phyloP scores from a whole-genome alignment of 2,113 vertebrate genomes.

The Chloropsis hardwickii region DNA sequence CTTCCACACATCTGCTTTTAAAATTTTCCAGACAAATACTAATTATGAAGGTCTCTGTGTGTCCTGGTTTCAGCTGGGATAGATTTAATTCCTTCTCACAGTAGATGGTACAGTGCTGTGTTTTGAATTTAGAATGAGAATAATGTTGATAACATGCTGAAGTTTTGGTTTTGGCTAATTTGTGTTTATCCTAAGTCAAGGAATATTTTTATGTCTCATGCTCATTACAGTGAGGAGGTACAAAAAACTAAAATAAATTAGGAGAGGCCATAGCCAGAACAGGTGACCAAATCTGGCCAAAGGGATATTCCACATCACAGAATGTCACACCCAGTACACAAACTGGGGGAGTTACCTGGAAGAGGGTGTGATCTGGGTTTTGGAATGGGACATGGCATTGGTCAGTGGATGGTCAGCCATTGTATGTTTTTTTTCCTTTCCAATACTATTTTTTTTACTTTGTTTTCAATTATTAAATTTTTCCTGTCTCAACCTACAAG shows the following conservation, averaged over 20 bases:
- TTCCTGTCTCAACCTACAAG: neutral
- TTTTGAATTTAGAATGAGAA: neutral
- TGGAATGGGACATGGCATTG: accelerated
- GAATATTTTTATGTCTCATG: neutral
- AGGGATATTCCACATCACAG: neutral
- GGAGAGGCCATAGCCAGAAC: neutral
- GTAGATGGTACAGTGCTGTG: neutral
- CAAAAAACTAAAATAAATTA: neutral
- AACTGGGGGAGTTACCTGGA: neutral
- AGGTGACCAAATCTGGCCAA: neutral
- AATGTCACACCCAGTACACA: neutral
- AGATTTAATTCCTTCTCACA: neutral
- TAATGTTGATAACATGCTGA: neutral
- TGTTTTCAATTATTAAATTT: neutral
- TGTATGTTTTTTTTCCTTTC: neutral
- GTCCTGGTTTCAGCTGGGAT: neutral
- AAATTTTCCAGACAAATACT: neutral
- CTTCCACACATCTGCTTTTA: neutral
- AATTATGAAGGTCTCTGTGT: neutral
- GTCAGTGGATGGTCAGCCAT: neutral
- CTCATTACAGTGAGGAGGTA: neutral
- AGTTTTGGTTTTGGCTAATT: neutral
- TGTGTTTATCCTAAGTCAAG: neutral
- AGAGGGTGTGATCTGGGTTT: neutral
- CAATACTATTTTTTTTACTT: neutral